Conservation (phyloP, 2,113 vertebrate species). For the Oenanthe oenanthe region DNA sequence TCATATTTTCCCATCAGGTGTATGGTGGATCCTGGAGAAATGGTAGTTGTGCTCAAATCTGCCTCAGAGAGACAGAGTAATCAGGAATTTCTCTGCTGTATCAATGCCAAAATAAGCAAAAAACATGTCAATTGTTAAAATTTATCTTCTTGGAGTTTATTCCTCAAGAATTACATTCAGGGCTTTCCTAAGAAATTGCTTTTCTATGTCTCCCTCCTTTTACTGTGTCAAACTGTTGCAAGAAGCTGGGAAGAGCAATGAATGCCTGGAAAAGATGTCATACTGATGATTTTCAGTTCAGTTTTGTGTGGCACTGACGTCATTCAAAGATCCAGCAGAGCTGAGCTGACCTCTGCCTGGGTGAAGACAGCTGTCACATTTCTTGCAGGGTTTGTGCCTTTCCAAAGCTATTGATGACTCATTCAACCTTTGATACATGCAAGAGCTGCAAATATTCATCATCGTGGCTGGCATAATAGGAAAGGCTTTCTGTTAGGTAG, state of each 20-base stretch:
- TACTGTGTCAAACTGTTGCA: not conserved
- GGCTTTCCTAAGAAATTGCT: not conserved
- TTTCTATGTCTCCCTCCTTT: not conserved
- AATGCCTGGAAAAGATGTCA: not conserved
- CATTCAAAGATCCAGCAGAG: not conserved
- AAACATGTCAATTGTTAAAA: not conserved
- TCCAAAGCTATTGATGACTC: not conserved
- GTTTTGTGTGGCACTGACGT: not conserved
- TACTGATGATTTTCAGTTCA: not conserved
- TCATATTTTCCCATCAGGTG: not conserved
- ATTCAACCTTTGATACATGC: not conserved
- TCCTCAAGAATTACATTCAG: not conserved
- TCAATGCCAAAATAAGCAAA: not conserved
- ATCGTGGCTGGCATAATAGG: not conserved
- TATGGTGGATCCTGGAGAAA: not conserved
- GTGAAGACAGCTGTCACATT: not conserved
- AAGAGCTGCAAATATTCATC: not conserved
- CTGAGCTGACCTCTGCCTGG: not conserved
- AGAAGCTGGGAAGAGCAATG: not conserved
- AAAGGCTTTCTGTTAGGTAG: not conserved
- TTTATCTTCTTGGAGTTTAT: fast-evolving
- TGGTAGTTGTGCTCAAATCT: not conserved
- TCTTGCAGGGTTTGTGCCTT: not conserved
- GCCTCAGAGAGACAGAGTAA: not conserved
- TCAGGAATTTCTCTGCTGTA: not conserved